phyloP scores from a whole-genome alignment of 2,888 invertebrate genomes.

The Pyrocoelia pectoralis region DNA sequence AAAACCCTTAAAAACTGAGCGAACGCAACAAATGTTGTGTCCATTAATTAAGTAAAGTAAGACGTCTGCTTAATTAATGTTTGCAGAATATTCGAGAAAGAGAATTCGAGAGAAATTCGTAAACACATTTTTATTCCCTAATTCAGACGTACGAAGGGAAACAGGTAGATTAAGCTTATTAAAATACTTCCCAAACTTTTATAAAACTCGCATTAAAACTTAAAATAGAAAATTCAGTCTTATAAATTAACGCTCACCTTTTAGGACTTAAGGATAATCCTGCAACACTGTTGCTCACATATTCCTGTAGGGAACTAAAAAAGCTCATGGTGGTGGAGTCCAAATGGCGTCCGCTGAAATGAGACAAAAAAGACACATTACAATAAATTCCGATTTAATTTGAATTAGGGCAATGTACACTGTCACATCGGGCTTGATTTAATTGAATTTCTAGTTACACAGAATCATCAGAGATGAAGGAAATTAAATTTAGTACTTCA shows the following conservation, averaged over 20 bases:
- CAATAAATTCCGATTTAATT: neutral
- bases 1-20: too few relatives aligned
- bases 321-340: conserved; percentile 73
- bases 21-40: neutral
- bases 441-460: neutral
- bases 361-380: too few relatives aligned
- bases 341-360: too few relatives aligned
- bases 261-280: conserved; percentile 78
- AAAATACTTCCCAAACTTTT: neutral
- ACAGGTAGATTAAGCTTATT: neutral
- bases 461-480: neutral
- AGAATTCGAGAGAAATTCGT: neutral
- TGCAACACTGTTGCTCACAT: conserved; percentile 86
- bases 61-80: neutral
- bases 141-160: neutral
- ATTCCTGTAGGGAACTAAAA: conserved; percentile 84
- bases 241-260: conserved; percentile 49
- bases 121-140: neutral
- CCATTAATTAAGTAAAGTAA: neutral
- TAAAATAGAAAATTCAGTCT: neutral
- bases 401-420: neutral
- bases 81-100: too few relatives aligned
- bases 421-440: neutral
- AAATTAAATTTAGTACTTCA: conserved; percentile 10
- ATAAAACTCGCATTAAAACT: neutral